A percentile compares a stretch with the other conserved stretches of the same genome.
phyloP scores from a whole-genome alignment of 2,797 vertebrate species.

The Brotogeris chrysoptera region DNA sequence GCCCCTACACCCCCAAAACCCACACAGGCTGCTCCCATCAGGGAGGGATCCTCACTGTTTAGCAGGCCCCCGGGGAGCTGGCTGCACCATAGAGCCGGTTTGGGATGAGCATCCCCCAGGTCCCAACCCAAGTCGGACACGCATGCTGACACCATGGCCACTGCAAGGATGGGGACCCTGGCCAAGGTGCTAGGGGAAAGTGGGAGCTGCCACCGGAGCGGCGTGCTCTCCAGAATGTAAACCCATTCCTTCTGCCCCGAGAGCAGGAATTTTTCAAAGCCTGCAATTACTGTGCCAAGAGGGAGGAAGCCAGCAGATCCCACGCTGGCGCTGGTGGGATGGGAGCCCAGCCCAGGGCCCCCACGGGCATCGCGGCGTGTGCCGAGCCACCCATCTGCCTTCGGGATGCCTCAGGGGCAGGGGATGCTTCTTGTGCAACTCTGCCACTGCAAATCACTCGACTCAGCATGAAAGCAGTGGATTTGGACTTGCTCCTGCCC shows the following conservation, averaged over 20 bases:
- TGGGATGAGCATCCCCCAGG: not conserved
- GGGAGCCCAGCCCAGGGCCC: not conserved
- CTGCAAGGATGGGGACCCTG: conserved; percentile 1
- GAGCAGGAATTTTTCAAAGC: conserved; percentile 52
- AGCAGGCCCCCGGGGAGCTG: not conserved
- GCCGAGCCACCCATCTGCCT: not conserved
- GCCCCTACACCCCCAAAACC: not conserved
- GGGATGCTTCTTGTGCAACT: not conserved
- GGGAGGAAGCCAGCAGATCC: not conserved
- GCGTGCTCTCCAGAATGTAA: not conserved
- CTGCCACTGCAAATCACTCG: not conserved
- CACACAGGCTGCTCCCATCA: not conserved
- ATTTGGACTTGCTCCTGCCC: not conserved
- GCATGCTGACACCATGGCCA: rapidly evolving
- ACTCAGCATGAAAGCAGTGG: not conserved
- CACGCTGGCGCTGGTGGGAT: not conserved
- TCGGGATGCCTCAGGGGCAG: not conserved
- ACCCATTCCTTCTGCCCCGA: not conserved
- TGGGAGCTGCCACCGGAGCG: not conserved
- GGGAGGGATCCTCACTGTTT: not conserved
- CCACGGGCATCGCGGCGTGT: not conserved
- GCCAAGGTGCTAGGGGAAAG: conserved; percentile 33
- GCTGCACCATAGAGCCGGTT: not conserved
- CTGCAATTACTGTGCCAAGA: not conserved
- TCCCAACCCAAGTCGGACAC: not conserved